Evolutionary conservation across 2,888 invertebrate genomes (phyloP), one percentile per base, ranked within the genome.

Genomic region (Nemoura dubitans): DNA sequence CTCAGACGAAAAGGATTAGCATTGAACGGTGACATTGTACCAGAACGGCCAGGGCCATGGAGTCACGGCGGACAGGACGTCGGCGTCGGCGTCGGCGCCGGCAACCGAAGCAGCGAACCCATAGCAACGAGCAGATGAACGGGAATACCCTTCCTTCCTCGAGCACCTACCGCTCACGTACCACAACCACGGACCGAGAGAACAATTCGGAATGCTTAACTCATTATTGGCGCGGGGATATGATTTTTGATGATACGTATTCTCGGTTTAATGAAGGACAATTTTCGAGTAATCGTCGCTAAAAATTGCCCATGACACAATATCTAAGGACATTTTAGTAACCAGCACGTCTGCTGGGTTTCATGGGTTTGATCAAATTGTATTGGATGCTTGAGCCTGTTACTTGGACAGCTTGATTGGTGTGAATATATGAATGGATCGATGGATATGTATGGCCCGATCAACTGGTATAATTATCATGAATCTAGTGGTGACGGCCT

Each of bases 301-400:
- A 59, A 59, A 59, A 59, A 59, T 59, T 59, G 59, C 59, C 59
- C 59, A 59, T 59, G 59, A 59, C 59, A 59, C 59, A 59, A 59
- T 59, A 59, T 59, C 14, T 59, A 59, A 59, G 59, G 59, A 59
- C 59, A 59, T 59, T 59, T 59, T 21, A 10, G 10, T 21, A n/a
- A n/a, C 14, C 59, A 2, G 59, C 36, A 59, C 21, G 59, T 21
- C 59, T 59, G 59, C 59, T 7, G 1, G 59, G 59, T 59, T 59
- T 59, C 1, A 21, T 7, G 1, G 59, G 59, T 59, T 59, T 59
- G 21, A 21, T 59, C 59, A 59, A 59, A 59, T 21, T 21, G 59
- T 59, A 59, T 21, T 7, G 3, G 59, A 59, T 59, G 59, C 59
- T 2, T 36, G 10, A 36, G 36, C 36, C 3, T 10, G 36, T 36